Percentiles rank a stretch among this genome's conserved stretches.
phyloP scores from a whole-genome alignment of 2,797 vertebrate species.

The Eleutherodactylus coqui region DNA sequence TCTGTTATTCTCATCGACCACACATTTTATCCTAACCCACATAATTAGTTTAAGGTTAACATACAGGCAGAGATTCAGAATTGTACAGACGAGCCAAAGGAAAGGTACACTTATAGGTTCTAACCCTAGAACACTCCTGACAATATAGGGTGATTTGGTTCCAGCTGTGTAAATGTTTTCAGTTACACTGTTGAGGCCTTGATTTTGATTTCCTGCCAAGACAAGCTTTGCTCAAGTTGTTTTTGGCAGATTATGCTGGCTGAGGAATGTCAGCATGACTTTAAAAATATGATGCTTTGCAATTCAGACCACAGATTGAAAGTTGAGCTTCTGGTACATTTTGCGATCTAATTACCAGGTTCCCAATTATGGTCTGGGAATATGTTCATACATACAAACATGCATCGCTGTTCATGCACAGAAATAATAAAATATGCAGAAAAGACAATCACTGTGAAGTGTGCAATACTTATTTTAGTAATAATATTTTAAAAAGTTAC shows the following conservation, averaged over 20 bases:
- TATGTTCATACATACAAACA: slow-evolving; percentile 64
- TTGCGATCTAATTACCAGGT: slow-evolving; percentile 85
- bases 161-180: slow-evolving; percentile 99
- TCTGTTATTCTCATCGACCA: slow-evolving; percentile 46
- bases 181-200: slow-evolving; percentile 90
- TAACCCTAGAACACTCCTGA: slow-evolving; percentile 77
- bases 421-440: slow-evolving; percentile 16
- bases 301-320: slow-evolving; percentile 89
- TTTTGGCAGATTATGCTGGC: slow-evolving; percentile 89
- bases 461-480: neutral
- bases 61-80: slow-evolving; percentile 72
- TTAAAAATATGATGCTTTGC: slow-evolving; percentile 93
- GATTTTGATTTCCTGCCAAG: slow-evolving; percentile 92
- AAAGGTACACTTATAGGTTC: slow-evolving; percentile 67
- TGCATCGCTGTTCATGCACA: slow-evolving; percentile 30
- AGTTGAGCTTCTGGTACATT: slow-evolving; percentile 85
- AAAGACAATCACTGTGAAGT: neutral
- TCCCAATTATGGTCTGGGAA: slow-evolving; percentile 83
- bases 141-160: slow-evolving; percentile 85
- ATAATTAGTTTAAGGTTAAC: slow-evolving; percentile 43
- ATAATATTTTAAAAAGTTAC: neutral
- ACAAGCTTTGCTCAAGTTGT: slow-evolving; percentile 90
- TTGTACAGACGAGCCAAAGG: slow-evolving; percentile 72
- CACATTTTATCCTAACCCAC: slow-evolving; percentile 35
- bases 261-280: slow-evolving; percentile 97